A percentile compares a stretch with the other conserved stretches of the same genome.
phyloP scores from a whole-genome alignment of 2,888 invertebrate species.

The Choreutis nemorana region DNA sequence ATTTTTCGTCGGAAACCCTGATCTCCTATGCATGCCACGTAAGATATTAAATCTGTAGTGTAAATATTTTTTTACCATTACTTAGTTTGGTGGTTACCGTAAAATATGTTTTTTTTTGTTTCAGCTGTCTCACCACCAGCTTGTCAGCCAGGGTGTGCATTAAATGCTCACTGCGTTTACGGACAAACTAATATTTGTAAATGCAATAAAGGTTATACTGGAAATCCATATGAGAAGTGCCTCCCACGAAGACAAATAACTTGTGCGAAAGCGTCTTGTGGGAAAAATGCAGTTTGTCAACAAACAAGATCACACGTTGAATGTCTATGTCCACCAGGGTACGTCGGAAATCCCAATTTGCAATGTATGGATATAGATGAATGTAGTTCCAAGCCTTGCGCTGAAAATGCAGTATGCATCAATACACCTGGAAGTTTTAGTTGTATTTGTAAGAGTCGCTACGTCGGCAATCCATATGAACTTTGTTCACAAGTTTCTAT shows the following conservation, averaged over 20 bases:
- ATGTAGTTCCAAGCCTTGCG: conserved; percentile 81
- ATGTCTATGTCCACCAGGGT: conserved; percentile 85
- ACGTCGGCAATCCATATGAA: conserved; percentile 87
- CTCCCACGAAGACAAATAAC: conserved; percentile 73
- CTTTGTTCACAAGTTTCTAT: conserved; percentile 78
- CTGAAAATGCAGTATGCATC: conserved; percentile 86
- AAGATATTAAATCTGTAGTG: no score
- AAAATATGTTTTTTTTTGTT: conserved; percentile 22
- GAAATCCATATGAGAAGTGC: conserved; percentile 89
- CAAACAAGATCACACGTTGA: conserved; percentile 77
- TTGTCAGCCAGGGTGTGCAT: conserved; percentile 82
- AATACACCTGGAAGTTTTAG: conserved; percentile 90
- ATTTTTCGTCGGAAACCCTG: conserved; percentile 89
- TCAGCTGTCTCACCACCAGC: conserved; percentile 78
- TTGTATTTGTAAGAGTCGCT: conserved; percentile 86
- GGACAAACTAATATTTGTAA: conserved; percentile 79
- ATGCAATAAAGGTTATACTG: conserved; percentile 83
- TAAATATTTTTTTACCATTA: neutral
- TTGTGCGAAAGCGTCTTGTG: conserved; percentile 78
- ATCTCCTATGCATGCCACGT: conserved; percentile 91
- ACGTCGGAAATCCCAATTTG: conserved; percentile 86
- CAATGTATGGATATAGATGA: conserved; percentile 87
- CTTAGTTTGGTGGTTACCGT: conserved; percentile 1
- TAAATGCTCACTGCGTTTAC: conserved; percentile 89
- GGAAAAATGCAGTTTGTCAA: conserved; percentile 80